phyloP scores from a whole-genome alignment of 2,113 vertebrate species.

The Oenanthe melanoleuca region DNA sequence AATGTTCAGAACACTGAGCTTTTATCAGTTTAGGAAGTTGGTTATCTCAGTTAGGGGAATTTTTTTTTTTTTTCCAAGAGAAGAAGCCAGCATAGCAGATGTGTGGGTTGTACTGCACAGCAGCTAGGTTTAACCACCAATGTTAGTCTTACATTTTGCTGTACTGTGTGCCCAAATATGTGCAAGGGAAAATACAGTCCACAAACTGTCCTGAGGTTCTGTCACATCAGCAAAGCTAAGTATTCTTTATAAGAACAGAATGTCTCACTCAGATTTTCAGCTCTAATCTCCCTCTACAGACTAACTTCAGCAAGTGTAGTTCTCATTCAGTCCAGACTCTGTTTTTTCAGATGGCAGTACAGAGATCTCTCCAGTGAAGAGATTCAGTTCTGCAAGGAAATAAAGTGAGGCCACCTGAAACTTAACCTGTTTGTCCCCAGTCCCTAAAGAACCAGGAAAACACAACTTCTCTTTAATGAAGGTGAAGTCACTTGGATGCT shows the following conservation, averaged over 20 bases:
- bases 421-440: neutral
- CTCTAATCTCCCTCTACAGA: slow-evolving; percentile 55
- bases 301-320: slow-evolving; percentile 1
- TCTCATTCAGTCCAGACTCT: neutral
- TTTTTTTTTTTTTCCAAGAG: neutral
- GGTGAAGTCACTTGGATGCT: neutral
- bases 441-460: neutral
- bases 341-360: neutral
- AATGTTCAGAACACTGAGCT: neutral
- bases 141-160: neutral
- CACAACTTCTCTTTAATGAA: neutral
- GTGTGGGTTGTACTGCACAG: neutral
- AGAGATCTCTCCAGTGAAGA: neutral
- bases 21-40: neutral
- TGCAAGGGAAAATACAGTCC: neutral
- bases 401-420: neutral
- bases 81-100: neutral
- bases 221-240: neutral
- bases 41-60: neutral
- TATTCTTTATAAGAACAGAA: neutral
- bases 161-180: neutral
- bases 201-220: neutral
- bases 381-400: neutral
- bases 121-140: neutral
- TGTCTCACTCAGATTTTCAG: neutral